Evolutionary conservation across 2,797 vertebrate species (phyloP).

Genomic region (Gadopsis marmoratus): DNA sequence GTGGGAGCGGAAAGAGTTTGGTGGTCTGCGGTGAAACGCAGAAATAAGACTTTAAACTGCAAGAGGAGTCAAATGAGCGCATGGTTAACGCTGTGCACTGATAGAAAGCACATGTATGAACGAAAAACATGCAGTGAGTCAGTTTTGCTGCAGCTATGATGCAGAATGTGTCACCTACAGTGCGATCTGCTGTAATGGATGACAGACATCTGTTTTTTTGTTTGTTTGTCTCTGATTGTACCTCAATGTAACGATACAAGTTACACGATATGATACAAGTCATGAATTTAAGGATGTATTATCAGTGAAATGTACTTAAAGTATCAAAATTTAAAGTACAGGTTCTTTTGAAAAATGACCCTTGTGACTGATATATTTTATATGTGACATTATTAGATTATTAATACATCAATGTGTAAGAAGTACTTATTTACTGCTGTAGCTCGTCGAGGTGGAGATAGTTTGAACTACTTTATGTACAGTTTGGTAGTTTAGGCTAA

Average conservation of each 20-base stretch:
- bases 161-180: slow-evolving; percentile 6
- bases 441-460: not conserved
- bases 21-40: slow-evolving; percentile 59
- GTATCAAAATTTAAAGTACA: not conserved
- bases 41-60: slow-evolving; percentile 36
- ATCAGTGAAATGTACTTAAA: not conserved
- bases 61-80: slow-evolving; percentile 42
- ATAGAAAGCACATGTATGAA: slow-evolving; percentile 59
- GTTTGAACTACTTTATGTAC: not conserved
- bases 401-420: not conserved
- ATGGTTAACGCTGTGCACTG: slow-evolving; percentile 22
- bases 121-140: slow-evolving; percentile 21
- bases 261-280: too few species aligned
- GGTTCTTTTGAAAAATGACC: not conserved
- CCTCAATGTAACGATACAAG: too few species aligned
- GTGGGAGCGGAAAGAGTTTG: slow-evolving; percentile 40
- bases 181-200: not conserved
- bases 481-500: not conserved
- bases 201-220: not conserved
- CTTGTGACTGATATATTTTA: not conserved
- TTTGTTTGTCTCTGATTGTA: not conserved
- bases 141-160: slow-evolving; percentile 6
- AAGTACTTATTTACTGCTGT: not conserved
- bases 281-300: not conserved
- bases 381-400: not conserved